A percentile compares a stretch with the other conserved stretches of the same genome.
Evolutionary conservation across 2,797 vertebrate species (phyloP).

Genomic region (Phalanger gymnotis): DNA sequence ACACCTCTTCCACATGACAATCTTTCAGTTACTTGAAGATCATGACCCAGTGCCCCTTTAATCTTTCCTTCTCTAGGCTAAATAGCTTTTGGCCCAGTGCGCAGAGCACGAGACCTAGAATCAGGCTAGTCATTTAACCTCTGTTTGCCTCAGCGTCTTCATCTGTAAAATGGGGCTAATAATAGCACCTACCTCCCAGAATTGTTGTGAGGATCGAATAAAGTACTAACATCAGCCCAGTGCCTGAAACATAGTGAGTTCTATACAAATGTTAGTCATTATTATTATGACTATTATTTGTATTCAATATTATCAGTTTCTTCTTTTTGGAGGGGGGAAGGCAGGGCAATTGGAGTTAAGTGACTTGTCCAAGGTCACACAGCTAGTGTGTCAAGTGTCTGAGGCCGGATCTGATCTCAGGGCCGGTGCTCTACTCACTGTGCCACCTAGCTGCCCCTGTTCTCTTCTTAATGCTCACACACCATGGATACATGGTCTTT

Average conservation of each 20-base stretch:
- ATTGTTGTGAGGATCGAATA: not conserved
- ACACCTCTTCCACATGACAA: not conserved
- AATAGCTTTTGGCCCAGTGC: not conserved
- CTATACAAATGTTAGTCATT: not conserved
- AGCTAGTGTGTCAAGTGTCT: too few relatives aligned
- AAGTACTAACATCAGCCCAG: not conserved
- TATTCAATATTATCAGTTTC: not conserved
- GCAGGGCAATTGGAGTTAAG: too few relatives aligned
- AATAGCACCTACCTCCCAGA: not conserved
- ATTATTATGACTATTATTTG: not conserved
- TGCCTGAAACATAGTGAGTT: not conserved
- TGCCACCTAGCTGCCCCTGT: too few relatives aligned
- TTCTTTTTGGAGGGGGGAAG: too few relatives aligned
- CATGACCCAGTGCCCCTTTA: not conserved
- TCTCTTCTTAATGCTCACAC: not conserved
- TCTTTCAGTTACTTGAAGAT: not conserved
- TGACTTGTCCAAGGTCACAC: too few relatives aligned
- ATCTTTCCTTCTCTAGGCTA: not conserved
- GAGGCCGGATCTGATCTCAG: too few relatives aligned
- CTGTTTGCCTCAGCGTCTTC: not conserved
- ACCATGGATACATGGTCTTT: not conserved
- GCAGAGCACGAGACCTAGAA: not conserved
- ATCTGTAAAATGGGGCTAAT: not conserved
- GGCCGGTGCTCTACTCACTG: too few relatives aligned
- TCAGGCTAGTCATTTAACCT: not conserved